Conservation (phyloP, 2,113 vertebrate genomes). For the Drymodes brunneopygia region DNA sequence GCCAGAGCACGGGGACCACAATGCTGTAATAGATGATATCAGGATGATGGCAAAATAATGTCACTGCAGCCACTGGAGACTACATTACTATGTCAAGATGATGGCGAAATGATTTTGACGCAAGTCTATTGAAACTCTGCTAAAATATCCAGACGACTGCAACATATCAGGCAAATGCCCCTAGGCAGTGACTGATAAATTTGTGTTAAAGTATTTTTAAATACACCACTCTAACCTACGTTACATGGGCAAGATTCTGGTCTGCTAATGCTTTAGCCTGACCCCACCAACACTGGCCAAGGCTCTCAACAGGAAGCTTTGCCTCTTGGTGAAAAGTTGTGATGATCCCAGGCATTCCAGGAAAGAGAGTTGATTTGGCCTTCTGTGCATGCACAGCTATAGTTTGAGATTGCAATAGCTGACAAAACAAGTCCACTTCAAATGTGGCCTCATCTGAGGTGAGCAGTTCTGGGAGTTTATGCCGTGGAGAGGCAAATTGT, state of each 20-base stretch:
- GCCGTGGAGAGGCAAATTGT: neutral
- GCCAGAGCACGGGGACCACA: conserved; percentile 54
- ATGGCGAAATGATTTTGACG: conserved; percentile 57
- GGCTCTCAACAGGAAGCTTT: neutral
- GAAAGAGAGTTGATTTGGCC: neutral
- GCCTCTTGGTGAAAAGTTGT: neutral
- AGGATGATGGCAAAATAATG: conserved; percentile 68
- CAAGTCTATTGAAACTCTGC: conserved; percentile 49
- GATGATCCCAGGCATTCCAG: neutral
- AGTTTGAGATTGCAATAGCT: neutral
- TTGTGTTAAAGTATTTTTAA: conserved; percentile 5
- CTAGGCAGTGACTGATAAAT: neutral
- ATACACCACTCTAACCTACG: neutral
- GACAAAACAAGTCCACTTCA: neutral
- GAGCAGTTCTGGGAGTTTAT: neutral
- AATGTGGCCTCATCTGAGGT: neutral
- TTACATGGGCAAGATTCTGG: neutral
- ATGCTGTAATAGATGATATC: conserved; percentile 48
- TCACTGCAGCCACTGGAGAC: conserved; percentile 59
- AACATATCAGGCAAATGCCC: conserved; percentile 28
- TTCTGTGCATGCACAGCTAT: neutral
- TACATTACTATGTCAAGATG: conserved; percentile 64
- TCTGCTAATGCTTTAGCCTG: neutral
- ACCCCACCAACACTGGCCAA: neutral
- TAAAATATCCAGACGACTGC: conserved; percentile 62